phyloP scores from a whole-genome alignment of 2,113 vertebrate genomes.

The Sebastes fasciatus region DNA sequence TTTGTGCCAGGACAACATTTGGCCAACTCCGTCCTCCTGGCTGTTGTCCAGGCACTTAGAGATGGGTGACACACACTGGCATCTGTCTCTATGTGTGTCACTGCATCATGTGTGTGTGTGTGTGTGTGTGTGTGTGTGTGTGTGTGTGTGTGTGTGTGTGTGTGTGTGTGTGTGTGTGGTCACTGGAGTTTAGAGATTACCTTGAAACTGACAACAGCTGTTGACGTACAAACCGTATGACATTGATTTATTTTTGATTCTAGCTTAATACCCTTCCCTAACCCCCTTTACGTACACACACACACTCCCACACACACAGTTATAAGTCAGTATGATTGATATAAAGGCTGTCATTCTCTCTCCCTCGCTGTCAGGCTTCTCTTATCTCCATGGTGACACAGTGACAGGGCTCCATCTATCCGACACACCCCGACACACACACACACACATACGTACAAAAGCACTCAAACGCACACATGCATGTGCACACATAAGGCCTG shows the following conservation, averaged over 20 bases:
- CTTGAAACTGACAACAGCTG: constrained; percentile 75
- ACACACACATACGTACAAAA: constrained; percentile 31
- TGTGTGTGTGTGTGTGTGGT: constrained; percentile 58
- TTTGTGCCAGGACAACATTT: constrained; percentile 73
- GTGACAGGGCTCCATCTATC: constrained; percentile 78
- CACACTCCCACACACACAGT: constrained; percentile 29
- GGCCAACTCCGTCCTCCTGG: constrained; percentile 66
- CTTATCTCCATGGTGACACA: constrained; percentile 79
- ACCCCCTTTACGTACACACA: constrained; percentile 56
- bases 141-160: constrained; percentile 26
- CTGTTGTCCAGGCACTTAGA: constrained; percentile 70
- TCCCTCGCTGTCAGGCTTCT: constrained; percentile 72
- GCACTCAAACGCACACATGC: constrained; percentile 9
- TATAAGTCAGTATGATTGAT: constrained; percentile 80
- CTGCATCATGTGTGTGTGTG: constrained; percentile 18
- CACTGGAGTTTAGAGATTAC: constrained; percentile 77
- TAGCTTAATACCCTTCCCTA: constrained; percentile 71
- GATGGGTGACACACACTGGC: constrained; percentile 72
- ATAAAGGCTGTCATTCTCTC: constrained; percentile 78
- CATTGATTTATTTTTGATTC: constrained; percentile 80
- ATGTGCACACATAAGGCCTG: not conserved
- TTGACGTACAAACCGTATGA: constrained; percentile 74
- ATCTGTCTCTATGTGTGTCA: constrained; percentile 65
- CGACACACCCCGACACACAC: constrained; percentile 44
- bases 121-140: constrained; percentile 29